Percentiles rank a stretch among this genome's conserved stretches.
These are phyloP conservation scores for Sprattus sprattus DNA, from an alignment of 2,113 vertebrate genomes.

Conservation along the genomic window DNA sequence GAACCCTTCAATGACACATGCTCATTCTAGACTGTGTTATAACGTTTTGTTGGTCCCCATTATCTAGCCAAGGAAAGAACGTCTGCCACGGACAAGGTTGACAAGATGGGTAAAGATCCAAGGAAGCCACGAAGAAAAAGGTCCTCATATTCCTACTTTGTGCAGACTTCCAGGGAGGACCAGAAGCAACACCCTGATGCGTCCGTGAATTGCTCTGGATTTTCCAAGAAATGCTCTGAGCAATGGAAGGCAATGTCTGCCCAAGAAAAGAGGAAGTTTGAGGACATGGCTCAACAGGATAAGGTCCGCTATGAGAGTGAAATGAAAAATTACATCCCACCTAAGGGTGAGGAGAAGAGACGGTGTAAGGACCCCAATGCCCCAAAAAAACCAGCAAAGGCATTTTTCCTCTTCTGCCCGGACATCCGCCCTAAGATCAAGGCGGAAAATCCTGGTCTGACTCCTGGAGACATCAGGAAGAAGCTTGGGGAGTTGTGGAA, in stretches of 20 bases:
- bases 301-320: slow-evolving; percentile 94
- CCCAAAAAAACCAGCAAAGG: no score
- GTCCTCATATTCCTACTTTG: slow-evolving; percentile 96
- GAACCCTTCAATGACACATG: slow-evolving; percentile 11
- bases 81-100: slow-evolving; percentile 54
- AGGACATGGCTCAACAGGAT: slow-evolving; percentile 94
- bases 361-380: slow-evolving; percentile 96
- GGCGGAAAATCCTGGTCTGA: no score
- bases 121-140: slow-evolving; percentile 94
- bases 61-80: slow-evolving; percentile 22
- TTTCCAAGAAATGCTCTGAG: slow-evolving; percentile 96
- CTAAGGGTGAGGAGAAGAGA: slow-evolving; percentile 90
- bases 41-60: slow-evolving; percentile 44
- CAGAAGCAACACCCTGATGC: slow-evolving; percentile 97
- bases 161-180: slow-evolving; percentile 94
- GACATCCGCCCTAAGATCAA: no score
- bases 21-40: slow-evolving; percentile 48
- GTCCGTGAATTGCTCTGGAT: slow-evolving; percentile 89
- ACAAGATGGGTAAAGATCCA: slow-evolving; percentile 92
- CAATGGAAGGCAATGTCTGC: slow-evolving; percentile 94
- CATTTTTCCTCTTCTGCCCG: no score
- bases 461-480: no score
- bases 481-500: no score
- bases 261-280: slow-evolving; percentile 95
- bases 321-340: slow-evolving; percentile 94